phyloP scores from a whole-genome alignment of 2,797 vertebrate genomes.

The Catamblyrhynchus diadema region DNA sequence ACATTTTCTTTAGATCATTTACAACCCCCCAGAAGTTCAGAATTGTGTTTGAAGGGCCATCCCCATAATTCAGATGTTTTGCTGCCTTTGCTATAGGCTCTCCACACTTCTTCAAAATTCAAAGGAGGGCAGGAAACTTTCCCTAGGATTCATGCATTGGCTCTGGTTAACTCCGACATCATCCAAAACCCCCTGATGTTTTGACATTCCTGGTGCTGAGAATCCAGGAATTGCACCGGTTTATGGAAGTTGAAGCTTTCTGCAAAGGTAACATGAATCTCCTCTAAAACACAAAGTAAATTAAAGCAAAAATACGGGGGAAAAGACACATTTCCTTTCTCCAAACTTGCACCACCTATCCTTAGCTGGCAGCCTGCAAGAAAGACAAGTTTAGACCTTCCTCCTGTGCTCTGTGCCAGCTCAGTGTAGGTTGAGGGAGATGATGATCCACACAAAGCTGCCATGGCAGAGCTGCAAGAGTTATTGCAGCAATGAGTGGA shows the following conservation, averaged over 20 bases:
- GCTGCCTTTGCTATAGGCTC: neutral
- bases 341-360: neutral
- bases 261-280: neutral
- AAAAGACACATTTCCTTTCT: neutral
- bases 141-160: neutral
- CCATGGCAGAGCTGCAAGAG: neutral
- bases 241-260: neutral
- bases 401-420: neutral
- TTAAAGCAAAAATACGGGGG: neutral
- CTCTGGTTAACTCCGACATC: neutral
- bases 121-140: neutral
- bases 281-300: neutral
- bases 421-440: neutral
- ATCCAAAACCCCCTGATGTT: neutral
- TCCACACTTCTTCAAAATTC: neutral
- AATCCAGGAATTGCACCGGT: neutral
- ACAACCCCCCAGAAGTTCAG: accelerated
- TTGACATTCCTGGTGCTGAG: neutral
- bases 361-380: neutral
- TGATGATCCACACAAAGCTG: neutral
- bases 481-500: neutral
- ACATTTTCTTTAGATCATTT: neutral
- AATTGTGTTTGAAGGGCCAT: neutral
- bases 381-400: neutral
- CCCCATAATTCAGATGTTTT: neutral